Evolutionary conservation across 2,113 vertebrate species (phyloP).

Genomic region (Bubo scandiacus): DNA sequence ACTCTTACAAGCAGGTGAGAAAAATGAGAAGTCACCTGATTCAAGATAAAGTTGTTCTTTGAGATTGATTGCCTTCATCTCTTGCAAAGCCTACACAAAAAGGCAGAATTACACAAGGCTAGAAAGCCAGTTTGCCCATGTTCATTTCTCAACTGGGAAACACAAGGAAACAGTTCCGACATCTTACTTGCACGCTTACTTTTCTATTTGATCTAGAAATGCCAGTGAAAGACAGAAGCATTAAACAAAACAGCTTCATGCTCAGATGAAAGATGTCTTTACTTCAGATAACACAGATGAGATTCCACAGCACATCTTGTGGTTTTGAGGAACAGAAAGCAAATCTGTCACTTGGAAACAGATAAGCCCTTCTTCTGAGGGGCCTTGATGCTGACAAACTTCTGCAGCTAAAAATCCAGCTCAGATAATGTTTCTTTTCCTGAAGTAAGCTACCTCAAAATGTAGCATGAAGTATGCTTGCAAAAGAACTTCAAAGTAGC

Average conservation of each 20-base stretch:
- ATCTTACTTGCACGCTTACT: background rate
- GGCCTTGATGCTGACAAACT: background rate
- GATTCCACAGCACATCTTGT: background rate
- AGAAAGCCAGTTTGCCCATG: background rate
- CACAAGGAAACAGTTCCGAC: background rate
- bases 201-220: background rate
- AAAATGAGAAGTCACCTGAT: background rate
- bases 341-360: background rate
- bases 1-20: background rate
- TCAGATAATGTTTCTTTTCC: background rate
- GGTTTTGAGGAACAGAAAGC: slow-evolving; percentile 9
- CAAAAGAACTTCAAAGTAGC: background rate
- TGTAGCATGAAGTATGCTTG: background rate
- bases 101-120: background rate
- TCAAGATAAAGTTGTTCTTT: background rate
- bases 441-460: background rate
- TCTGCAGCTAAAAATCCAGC: background rate
- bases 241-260: background rate
- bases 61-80: background rate
- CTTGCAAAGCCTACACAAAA: background rate
- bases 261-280: background rate
- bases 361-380: background rate
- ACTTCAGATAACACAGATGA: background rate
- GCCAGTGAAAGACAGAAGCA: background rate
- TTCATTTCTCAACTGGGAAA: background rate